phyloP scores from a whole-genome alignment of 2,797 vertebrate genomes.

The Anomalospiza imberbis region DNA sequence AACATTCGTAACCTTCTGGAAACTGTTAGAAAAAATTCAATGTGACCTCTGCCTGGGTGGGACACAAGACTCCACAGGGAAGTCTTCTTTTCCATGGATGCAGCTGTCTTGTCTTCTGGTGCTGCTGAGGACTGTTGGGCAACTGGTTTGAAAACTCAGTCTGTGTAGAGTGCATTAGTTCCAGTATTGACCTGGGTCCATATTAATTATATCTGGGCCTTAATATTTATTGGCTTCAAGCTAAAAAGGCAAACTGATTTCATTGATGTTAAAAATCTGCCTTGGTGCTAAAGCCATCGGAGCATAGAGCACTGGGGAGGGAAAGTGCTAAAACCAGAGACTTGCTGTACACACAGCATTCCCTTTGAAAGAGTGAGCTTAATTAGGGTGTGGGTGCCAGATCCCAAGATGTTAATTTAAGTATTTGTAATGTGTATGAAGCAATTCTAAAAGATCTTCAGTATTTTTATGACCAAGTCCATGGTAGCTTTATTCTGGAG shows the following conservation, averaged over 20 bases:
- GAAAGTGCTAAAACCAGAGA: not conserved
- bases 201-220: not conserved
- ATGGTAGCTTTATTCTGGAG: not conserved
- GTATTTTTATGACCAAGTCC: not conserved
- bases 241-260: not conserved
- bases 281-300: not conserved
- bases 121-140: not conserved
- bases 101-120: not conserved
- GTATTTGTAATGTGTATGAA: not conserved
- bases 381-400: not conserved
- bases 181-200: not conserved
- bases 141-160: not conserved
- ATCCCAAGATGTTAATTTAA: not conserved
- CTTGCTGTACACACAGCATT: not conserved
- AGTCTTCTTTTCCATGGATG: not conserved
- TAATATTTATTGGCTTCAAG: not conserved
- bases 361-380: not conserved
- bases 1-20: not conserved
- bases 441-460: not conserved
- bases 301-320: not conserved
- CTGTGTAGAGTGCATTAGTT: not conserved
- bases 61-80: not conserved
- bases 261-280: not conserved
- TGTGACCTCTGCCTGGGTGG: not conserved
- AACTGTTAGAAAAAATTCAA: not conserved